Evolutionary conservation across 2,888 invertebrate species (phyloP).

Genomic region (Sisyra terminalis): DNA sequence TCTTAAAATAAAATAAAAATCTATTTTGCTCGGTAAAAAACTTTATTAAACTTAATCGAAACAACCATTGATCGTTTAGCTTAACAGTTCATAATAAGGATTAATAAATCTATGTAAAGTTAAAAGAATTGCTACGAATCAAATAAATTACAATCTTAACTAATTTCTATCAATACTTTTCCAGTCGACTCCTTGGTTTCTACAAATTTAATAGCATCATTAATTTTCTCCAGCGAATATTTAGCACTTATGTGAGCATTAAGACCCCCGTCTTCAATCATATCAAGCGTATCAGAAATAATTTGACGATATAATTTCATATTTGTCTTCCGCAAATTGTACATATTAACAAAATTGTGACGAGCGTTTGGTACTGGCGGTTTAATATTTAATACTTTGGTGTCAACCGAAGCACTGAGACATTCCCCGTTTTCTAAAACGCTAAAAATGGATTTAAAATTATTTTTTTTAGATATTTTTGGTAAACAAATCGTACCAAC

Average conservation of each 20-base stretch:
- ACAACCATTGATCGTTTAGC: too few species aligned
- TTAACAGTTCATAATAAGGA: too few species aligned
- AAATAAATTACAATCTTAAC: too few species aligned
- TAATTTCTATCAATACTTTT: conserved; percentile 35
- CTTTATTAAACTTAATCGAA: too few species aligned
- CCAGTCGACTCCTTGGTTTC: conserved; percentile 38
- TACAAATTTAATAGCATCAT: conserved; percentile 40
- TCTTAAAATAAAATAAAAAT: too few species aligned
- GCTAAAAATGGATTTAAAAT: background rate
- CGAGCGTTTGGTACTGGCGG: conserved; percentile 19
- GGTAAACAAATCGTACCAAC: conserved; percentile 29
- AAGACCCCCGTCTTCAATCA: conserved; percentile 43
- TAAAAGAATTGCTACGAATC: too few species aligned
- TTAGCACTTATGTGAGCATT: conserved; percentile 36
- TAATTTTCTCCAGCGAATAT: conserved; percentile 36
- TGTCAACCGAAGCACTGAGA: conserved; percentile 19
- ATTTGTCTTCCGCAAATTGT: conserved; percentile 26
- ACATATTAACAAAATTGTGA: conserved; percentile 19
- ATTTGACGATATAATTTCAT: conserved; percentile 34
- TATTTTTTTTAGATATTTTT: too few species aligned
- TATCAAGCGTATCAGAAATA: conserved; percentile 39
- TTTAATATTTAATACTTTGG: conserved; percentile 18
- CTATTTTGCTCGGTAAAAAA: too few species aligned
- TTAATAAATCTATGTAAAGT: too few species aligned
- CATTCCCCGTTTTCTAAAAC: conserved; percentile 28